Evolutionary conservation across 2,113 vertebrate genomes (phyloP), one percentile per base, ranked within the genome.

Genomic region (Fukomys damarensis): DNA sequence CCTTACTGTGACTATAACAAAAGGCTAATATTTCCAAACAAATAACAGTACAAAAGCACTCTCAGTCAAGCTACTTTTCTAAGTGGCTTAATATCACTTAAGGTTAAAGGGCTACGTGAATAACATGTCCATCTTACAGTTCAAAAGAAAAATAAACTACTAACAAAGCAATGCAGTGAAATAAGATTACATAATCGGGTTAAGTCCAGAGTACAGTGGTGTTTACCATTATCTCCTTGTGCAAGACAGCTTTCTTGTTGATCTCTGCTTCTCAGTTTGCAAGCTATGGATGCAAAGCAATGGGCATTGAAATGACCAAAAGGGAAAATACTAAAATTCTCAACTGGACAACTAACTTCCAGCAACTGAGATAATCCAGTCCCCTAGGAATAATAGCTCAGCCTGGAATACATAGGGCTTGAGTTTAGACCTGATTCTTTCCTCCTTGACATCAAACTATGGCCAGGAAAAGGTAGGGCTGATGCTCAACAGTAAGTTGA

Each of bases 111-210:
- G 19, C 61, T 66, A 52, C 58, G 30, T 16, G 0, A 43, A 68
- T 80, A 87, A 41, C 24, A 41, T 3, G 30, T 38, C 61, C 52
- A 35, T 66, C 58, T 46, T 65, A 59, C 54, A 85, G 66, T 88
- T 92, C 90, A 87, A 66, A 96, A 76, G 32, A 84, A 91, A 87
- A 94, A 61, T 20, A 89, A 89, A 86, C 24, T 54, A 80, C 52
- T 85, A 28, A 74, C 82, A 82, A 94, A 65, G 58, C 63, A 63
- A 61, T 2, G 14, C 0, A 52, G 35, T 86, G 35, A 74, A 20
- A 79, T 61, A 89, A 92, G 63, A 35, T 58, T 43, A 28, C 28
- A 26, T 30, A 35, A 63, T 14, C 35, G 10, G 56, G 83, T 65
- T 59, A 90, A 94, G 84, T 65, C 54, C 32, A 1, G 61, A 70